Evolutionary conservation across 2,113 vertebrate genomes (phyloP), one percentile per base, ranked within the genome.

Genomic region (Anhinga anhinga): DNA sequence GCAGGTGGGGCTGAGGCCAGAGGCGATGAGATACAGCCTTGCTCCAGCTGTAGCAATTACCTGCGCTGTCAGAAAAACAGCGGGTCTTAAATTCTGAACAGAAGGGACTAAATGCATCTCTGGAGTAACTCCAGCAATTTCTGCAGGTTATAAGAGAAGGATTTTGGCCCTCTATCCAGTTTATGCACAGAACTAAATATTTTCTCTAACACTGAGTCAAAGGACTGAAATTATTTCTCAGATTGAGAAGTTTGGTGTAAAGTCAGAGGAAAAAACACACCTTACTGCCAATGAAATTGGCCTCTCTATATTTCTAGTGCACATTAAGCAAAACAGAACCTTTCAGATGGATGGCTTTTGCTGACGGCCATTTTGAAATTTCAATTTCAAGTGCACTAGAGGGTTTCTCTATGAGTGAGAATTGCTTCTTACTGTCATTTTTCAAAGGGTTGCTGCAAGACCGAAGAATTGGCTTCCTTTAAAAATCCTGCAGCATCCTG

Each of bases 11-110:
- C 86, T 80, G 83, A 79, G 30, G 50, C 45, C 3, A 7, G 22
- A 66, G 45, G 50, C 0, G 0, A 27, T 65, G 78, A 70, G 69
- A 38, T 45, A 66, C 62, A n/a, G 58, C 52, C 36, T 76, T 62
- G n/a, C 76, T 96, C 78, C 93, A 97, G 83, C 77, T 97, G 93
- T 42, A 93, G 71, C 77, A 89, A 80, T 96, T 95, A 95, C 94
- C 86, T 95, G 53, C 3, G 1, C 78, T 85, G 71, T 89, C 85
- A 93, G 62, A 66, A 87, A 86, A 95, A 77, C 74, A 97, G 84
- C 66, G 89, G 87, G 78, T 80, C 87, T 82, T 91, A 93, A 93
- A 95, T 90, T 96, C 80, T 95, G 62, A 96, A 88, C 91, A 96
- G 94, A 95, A 95, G 86, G 91, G n/a, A 82, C 47, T 96, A 90